phyloP scores from a whole-genome alignment of 2,113 vertebrate species.

The Cyanocitta stelleri region DNA sequence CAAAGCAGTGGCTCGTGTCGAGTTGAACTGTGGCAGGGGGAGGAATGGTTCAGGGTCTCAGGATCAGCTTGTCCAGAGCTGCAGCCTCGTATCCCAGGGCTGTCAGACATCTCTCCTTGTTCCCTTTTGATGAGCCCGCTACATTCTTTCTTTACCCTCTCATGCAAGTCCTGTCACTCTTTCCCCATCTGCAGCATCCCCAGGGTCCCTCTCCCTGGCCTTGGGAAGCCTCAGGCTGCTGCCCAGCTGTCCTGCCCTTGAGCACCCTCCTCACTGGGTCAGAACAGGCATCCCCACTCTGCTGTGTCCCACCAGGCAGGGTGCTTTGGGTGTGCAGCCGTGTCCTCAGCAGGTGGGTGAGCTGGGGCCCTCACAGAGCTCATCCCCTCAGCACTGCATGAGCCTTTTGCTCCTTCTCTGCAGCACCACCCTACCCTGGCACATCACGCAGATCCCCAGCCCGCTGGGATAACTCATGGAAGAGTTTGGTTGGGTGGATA shows the following conservation, averaged over 20 bases:
- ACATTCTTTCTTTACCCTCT: neutral
- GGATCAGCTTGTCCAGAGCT: neutral
- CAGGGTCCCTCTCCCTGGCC: neutral
- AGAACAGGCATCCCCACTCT: neutral
- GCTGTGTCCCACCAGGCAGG: neutral
- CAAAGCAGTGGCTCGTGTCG: accelerated
- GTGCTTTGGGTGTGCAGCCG: neutral
- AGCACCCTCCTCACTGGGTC: accelerated
- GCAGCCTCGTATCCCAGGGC: neutral
- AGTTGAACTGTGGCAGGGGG: neutral
- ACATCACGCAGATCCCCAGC: neutral
- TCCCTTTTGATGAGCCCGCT: neutral
- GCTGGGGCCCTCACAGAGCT: neutral
- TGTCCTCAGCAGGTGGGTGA: neutral
- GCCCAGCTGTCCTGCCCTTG: neutral
- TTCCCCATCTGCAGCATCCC: neutral
- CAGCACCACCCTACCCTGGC: neutral
- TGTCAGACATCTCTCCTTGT: neutral
- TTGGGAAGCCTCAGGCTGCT: neutral
- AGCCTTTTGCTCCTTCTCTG: neutral
- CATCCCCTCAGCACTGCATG: neutral
- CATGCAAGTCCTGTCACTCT: neutral
- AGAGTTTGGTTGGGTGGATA: neutral
- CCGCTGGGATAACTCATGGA: neutral
- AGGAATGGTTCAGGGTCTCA: neutral